Base-by-base conservation (phyloP, 2,113 vertebrate species). In the Polypterus bichir region DNA sequence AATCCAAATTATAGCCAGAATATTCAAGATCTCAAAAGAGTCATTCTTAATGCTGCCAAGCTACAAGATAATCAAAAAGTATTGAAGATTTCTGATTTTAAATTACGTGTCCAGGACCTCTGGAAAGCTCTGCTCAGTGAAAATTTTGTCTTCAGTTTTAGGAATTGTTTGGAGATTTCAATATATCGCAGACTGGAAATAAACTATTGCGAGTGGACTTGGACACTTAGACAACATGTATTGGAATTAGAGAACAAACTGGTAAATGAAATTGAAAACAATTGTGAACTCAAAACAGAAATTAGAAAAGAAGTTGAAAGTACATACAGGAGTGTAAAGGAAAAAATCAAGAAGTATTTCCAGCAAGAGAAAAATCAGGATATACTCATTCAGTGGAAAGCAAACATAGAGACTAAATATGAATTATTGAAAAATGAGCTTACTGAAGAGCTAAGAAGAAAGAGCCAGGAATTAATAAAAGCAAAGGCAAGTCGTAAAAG, bases 61-160 rank as follows among this genome's bases (percentile, higher is more conserved):
- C n/a, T n/a, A n/a, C n/a, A n/a, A n/a, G n/a, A n/a, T n/a, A n/a
- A n/a, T n/a, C n/a, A n/a, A n/a, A n/a, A n/a, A n/a, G n/a, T n/a
- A n/a, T n/a, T n/a, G n/a, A n/a, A n/a, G n/a, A n/a, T 83, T 3
- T 79, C 77, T 0, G 60, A 70, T 57, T 62, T 81, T 61, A 76
- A 70, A 46, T 27, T 47, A 8, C 62, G 52, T 3, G 66, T 81
- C 5, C 0, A 6, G 1, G 72, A 83, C 53, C 69, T 84, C 9
- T 81, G 80, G 81, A 76, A 64, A 0, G 76, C 76, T 51, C 57
- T 86, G 49, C 5, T 79, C 59, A 71, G 72, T 1, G 79, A 83
- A 52, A 82, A 79, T 61, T 85, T 82, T 44, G 44, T 85, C 51
- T 82, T 83, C 65, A 76, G 74, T 49, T 86, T 85, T 70, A 80